These are phyloP conservation scores for Corythoichthys intestinalis DNA, from an alignment of 2,113 vertebrate species.

Conservation along the genomic window DNA sequence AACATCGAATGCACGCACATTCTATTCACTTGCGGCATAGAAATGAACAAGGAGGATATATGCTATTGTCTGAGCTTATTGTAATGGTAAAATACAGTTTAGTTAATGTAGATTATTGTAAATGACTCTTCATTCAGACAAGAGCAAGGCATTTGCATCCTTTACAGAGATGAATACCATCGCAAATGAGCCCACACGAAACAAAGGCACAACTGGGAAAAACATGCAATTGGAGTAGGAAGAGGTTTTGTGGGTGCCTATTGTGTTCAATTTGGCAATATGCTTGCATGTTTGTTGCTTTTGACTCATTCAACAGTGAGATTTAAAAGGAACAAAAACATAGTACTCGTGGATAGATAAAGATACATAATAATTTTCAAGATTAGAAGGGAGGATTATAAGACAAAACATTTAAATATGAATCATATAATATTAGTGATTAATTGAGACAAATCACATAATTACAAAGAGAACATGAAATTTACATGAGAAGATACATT, in stretches of 20 bases:
- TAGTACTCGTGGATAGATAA: background rate
- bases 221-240: slow-evolving; percentile 39
- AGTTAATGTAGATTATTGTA: slow-evolving; percentile 69
- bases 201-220: slow-evolving; percentile 58
- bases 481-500: background rate
- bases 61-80: slow-evolving; percentile 68
- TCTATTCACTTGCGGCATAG: slow-evolving; percentile 48
- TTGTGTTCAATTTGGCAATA: slow-evolving; percentile 61
- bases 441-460: background rate
- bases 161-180: slow-evolving; percentile 62
- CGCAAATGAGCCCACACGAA: slow-evolving; percentile 63
- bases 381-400: background rate
- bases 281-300: slow-evolving; percentile 42
- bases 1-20: slow-evolving; percentile 53
- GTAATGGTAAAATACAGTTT: slow-evolving; percentile 71
- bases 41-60: slow-evolving; percentile 49
- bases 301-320: slow-evolving; percentile 6
- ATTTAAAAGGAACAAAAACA: background rate
- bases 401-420: background rate
- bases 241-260: slow-evolving; percentile 43
- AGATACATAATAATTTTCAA: background rate
- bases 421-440: background rate
- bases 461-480: background rate
- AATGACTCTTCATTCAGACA: slow-evolving; percentile 64
- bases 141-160: slow-evolving; percentile 51